A percentile compares a stretch with the other conserved stretches of the same genome.
Evolutionary conservation across 1,140 invertebrate genomes (phyloP).

Genomic region (Ostrea denselamellosa): DNA sequence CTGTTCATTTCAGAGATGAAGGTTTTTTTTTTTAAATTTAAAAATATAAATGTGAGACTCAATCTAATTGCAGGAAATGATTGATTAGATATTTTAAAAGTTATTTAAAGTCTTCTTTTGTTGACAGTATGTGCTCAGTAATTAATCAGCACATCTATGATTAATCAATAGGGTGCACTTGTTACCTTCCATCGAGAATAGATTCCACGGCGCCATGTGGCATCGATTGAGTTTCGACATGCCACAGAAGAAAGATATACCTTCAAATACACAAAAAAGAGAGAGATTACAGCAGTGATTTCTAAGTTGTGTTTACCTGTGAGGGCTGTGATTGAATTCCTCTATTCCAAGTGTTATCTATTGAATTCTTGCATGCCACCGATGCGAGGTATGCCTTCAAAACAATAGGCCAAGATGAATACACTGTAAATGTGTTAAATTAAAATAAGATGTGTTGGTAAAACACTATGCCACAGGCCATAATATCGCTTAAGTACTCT

Average conservation of each 20-base stretch:
- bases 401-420: neutral
- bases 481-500: no score
- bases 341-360: conserved; percentile 71
- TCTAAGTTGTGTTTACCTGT: conserved; percentile 55
- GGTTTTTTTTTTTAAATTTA: no score
- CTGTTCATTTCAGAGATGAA: no score
- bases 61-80: no score
- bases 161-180: neutral
- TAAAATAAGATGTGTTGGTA: no score
- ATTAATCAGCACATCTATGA: neutral
- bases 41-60: no score
- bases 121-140: neutral
- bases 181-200: conserved; percentile 32
- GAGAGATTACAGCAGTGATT: neutral
- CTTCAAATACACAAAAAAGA: neutral
- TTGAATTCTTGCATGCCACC: conserved; percentile 70
- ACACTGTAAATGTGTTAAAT: neutral
- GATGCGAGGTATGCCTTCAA: conserved; percentile 71
- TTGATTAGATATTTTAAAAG: no score
- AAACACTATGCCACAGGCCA: no score
- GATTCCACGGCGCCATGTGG: conserved; percentile 36
- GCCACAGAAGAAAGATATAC: conserved; percentile 30
- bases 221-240: conserved; percentile 35
- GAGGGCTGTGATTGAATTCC: conserved; percentile 66
- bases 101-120: neutral